Conservation (phyloP, 2,113 vertebrate species). For the Oreamnos americanus region DNA sequence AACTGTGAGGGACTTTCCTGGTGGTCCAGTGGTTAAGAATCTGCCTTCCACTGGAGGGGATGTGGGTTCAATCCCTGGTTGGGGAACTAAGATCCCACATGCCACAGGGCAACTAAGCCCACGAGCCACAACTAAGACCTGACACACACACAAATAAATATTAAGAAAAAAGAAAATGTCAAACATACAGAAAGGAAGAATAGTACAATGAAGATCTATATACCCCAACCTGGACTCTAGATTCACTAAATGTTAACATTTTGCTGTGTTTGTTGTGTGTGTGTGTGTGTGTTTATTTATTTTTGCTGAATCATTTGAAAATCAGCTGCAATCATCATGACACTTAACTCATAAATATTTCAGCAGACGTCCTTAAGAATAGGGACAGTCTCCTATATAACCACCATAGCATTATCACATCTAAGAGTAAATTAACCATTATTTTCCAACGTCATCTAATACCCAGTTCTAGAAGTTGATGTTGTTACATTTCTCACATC, state of each 20-base stretch:
- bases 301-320: slow-evolving; percentile 38
- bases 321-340: background rate
- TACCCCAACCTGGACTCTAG: background rate
- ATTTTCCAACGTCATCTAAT: slow-evolving; percentile 35
- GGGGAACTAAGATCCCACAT: background rate
- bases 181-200: slow-evolving; percentile 14
- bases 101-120: background rate
- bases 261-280: background rate
- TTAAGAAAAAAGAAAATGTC: background rate
- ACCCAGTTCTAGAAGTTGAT: background rate
- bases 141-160: background rate
- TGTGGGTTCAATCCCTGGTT: background rate
- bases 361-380: background rate
- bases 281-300: background rate
- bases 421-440: background rate
- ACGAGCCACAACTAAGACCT: background rate
- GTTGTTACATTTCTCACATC: background rate
- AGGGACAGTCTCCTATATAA: background rate
- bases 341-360: background rate
- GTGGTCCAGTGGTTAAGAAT: background rate
- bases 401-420: background rate
- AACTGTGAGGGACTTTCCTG: background rate
- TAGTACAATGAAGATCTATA: background rate
- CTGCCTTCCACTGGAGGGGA: background rate
- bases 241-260: background rate